Evolutionary conservation across 35 echinoderm and acorn worm species (phyloP), one percentile per base, ranked within the genome.

Genomic region (Lytechinus pictus): DNA sequence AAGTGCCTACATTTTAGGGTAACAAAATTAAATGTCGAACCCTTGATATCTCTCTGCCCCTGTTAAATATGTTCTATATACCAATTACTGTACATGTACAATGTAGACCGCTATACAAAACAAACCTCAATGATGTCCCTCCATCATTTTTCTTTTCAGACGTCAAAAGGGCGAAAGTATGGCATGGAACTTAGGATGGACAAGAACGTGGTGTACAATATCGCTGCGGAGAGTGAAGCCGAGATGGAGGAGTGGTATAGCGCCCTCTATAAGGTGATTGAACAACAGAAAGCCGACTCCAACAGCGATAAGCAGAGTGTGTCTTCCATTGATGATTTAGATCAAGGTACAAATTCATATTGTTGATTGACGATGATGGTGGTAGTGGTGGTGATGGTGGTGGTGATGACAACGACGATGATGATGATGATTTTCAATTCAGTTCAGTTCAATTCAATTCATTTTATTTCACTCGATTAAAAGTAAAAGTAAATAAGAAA

Each of bases 161-260:
- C 27, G 19, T 87, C 33, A 66, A 99, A 99, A 86, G 55, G 95
- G 24, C 90, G 97, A 14, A 99, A 99, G 79, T 96, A 93, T 97
- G 98, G 98, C 10, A 94, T 99, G 95, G 98, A 99, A 92, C 71
- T 99, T 5, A 28, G 44, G 52, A 97, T 99, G 97, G 98, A 98
- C 86, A 95, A 93, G 12, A 94, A 97, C 10, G 29, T 27, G 52
- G 91, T 95, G 29, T 95, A 98, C 53, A 95, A 96, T 28, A 95
- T 99, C 5, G 98, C 98, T 52, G 98, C 98, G 11, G 98, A 99
- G 94, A 98, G 94, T 66, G 97, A 99, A 61, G 55, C 60, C 9
- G 97, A 99, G 10, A 95, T 99, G 96, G 95, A 97, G 52, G 98
- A 98, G 6, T 99, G 98, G 98, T 98, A 96, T 54, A 96, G 66